phyloP scores from a whole-genome alignment of 2,113 vertebrate genomes.

The Tamias sibiricus region DNA sequence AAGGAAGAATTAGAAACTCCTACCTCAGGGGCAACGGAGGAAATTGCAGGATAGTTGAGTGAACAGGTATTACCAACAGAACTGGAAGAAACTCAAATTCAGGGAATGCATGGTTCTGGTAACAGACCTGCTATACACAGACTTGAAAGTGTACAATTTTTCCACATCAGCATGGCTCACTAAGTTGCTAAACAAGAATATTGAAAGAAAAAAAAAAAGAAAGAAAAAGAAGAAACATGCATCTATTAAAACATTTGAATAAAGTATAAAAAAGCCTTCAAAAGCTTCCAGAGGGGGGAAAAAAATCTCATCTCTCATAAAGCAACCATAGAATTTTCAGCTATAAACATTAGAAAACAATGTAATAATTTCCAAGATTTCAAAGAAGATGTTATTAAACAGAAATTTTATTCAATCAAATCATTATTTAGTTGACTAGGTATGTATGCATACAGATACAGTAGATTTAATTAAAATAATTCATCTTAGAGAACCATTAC shows the following conservation, averaged over 20 bases:
- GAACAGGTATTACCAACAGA: background rate
- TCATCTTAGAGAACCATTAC: background rate
- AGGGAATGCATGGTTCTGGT: background rate
- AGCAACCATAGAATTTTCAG: background rate
- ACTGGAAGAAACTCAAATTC: background rate
- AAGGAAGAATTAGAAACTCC: background rate
- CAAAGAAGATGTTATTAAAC: slow-evolving; percentile 10
- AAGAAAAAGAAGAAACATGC: background rate
- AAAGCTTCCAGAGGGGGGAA: background rate
- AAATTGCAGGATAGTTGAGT: background rate
- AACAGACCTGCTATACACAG: background rate
- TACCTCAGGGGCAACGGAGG: background rate
- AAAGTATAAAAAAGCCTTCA: background rate
- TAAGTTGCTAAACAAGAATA: background rate
- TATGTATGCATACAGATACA: background rate
- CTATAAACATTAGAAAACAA: background rate
- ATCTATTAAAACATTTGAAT: background rate
- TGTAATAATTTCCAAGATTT: background rate
- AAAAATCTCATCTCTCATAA: background rate
- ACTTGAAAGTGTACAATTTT: background rate
- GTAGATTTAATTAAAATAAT: slow-evolving; percentile 29
- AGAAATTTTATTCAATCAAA: background rate
- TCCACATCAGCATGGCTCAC: background rate
- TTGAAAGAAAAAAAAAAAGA: background rate
- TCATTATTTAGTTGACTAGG: background rate